Base-by-base conservation (phyloP, 92 coral and sea anemone genomes). In the Ricordea florida region DNA sequence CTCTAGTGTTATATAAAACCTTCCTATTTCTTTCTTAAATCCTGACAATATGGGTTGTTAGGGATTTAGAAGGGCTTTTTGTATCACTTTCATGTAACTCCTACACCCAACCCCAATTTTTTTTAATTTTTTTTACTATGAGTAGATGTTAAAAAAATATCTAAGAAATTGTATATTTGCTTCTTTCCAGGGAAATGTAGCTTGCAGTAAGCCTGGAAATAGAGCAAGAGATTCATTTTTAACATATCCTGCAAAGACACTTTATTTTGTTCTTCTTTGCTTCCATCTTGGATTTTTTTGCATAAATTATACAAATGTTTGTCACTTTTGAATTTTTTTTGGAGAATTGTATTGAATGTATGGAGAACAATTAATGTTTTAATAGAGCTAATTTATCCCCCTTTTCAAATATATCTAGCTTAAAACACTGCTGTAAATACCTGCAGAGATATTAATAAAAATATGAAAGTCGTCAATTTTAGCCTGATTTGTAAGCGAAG, bases 391-490 rank as follows among this genome's bases (percentile, higher is more conserved):
- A 55, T 55, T 55, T 55, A 55, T 55, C 53, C 53, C 40, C 10
- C 62, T 55, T 55, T 55, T 26, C 15, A 55, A 55, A 28, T 35
- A 40, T 35, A 55, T 55, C 7, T 7, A 26, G 40, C 29, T 29
- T 55, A 27, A 55, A 26, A 55, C 62, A 55, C 37, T 55, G 37
- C 40, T 55, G 37, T 55, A 28, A 55, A 29, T 25, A 55, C 62
- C 37, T 13, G 38, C 29, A 55, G 36, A 55, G 36, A 55, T 55
- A 55, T 10, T 55, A 55, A 29, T 29, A 55, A 55, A 55, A 27
- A 55, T 55, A 28, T 27, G 4, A 13, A 55, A 55, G 62, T 55
- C 24, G 37, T 55, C 62, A 55, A 55, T 55, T 55, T 55, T 55
- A 21, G 7, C 62, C 20, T 10, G 8, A 20, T 55, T 55, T 51